Conservation (phyloP, 2,888 invertebrate genomes). For the Caenorhabditis sinica region DNA sequence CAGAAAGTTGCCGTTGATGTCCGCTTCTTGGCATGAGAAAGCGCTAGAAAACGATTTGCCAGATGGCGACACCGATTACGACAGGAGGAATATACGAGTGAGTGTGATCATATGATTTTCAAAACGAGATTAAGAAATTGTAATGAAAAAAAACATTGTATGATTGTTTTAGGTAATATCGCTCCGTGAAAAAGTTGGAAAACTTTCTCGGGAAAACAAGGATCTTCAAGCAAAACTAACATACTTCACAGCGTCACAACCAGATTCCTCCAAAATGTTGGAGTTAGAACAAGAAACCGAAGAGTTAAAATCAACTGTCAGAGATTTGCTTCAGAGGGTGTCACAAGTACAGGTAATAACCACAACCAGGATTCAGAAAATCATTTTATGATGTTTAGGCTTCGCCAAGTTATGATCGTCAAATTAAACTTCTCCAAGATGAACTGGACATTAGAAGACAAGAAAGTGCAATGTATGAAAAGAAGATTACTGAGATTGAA, state of each 20-base stretch:
- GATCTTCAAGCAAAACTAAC: conserved; percentile 62
- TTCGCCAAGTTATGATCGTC: conserved; percentile 43
- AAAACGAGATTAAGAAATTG: neutral
- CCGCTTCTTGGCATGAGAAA: conserved; percentile 74
- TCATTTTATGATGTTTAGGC: conserved; percentile 10
- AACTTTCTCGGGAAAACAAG: conserved; percentile 68
- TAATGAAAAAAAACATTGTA: neutral
- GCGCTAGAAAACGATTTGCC: conserved; percentile 59
- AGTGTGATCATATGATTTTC: neutral
- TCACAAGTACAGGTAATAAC: conserved; percentile 33
- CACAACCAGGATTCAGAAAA: neutral
- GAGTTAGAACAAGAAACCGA: conserved; percentile 64
- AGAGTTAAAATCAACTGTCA: conserved; percentile 60
- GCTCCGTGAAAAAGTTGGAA: conserved; percentile 70
- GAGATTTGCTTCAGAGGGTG: conserved; percentile 55
- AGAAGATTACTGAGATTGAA: conserved; percentile 81
- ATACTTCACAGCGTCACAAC: conserved; percentile 44
- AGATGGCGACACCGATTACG: conserved; percentile 66
- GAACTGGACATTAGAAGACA: conserved; percentile 73
- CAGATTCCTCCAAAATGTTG: conserved; percentile 59
- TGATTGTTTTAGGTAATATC: conserved; percentile 57
- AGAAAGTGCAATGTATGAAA: conserved; percentile 82
- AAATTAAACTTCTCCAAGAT: conserved; percentile 65
- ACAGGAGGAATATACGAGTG: conserved; percentile 62
- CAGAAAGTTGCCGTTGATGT: conserved; percentile 67